These are phyloP conservation scores for Apogon talboti DNA, from an alignment of 2,797 vertebrate species.

Conservation along the genomic window DNA sequence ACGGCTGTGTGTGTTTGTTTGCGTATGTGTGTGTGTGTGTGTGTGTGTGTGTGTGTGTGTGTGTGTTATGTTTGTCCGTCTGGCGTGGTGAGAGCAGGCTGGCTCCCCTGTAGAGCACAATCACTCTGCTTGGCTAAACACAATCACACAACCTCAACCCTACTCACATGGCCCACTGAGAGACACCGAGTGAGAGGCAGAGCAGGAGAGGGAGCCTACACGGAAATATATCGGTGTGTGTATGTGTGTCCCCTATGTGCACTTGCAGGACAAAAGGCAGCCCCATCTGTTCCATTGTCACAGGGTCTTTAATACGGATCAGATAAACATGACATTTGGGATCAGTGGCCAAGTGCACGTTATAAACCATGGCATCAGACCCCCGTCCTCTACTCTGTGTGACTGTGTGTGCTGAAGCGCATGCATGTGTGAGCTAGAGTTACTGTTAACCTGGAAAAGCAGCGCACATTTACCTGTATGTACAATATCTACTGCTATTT, in stretches of 20 bases:
- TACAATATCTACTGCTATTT: neutral
- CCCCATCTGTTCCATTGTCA: conserved; percentile 82
- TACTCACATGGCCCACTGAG: conserved; percentile 65
- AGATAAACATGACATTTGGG: conserved; percentile 83
- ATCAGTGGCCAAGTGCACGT: conserved; percentile 70
- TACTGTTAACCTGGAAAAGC: neutral
- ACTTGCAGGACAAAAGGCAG: conserved; percentile 72
- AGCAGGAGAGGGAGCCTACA: conserved; percentile 21
- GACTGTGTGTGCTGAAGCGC: conserved; percentile 32
- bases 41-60: conserved; percentile 29
- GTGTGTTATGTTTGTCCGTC: conserved; percentile 64
- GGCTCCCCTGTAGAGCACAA: conserved; percentile 79
- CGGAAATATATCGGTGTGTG: conserved; percentile 11
- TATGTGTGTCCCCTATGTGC: conserved; percentile 31
- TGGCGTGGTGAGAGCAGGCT: conserved; percentile 71
- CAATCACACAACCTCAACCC: conserved; percentile 78
- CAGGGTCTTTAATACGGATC: conserved; percentile 80
- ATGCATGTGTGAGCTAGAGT: conserved; percentile 7
- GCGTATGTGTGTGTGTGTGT: conserved; percentile 26
- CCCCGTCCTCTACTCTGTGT: conserved; percentile 12
- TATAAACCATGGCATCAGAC: conserved; percentile 69
- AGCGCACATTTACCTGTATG: conserved; percentile 16
- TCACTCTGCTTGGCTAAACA: conserved; percentile 79
- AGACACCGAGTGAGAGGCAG: conserved; percentile 13
- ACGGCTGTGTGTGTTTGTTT: conserved; percentile 19